Percentiles rank a stretch among this genome's conserved stretches.
Conservation (phyloP, 2,797 vertebrate genomes). For the Hyperoplus lanceolatus region DNA sequence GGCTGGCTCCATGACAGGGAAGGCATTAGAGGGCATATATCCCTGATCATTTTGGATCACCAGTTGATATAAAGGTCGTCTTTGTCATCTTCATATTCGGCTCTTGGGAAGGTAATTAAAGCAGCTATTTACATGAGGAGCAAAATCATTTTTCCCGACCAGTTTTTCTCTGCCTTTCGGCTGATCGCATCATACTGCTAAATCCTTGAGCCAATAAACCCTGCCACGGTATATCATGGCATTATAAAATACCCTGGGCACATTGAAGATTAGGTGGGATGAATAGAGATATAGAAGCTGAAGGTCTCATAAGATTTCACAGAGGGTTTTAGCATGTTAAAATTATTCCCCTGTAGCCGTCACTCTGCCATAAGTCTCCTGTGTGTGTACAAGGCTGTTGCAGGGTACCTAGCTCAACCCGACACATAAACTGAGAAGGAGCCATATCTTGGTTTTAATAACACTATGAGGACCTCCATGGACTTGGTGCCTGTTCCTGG, state of each 20-base stretch:
- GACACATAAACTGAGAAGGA: conserved; percentile 34
- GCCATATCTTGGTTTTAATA: conserved; percentile 47
- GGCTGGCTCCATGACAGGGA: conserved; percentile 16
- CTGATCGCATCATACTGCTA: conserved; percentile 67
- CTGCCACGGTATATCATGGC: conserved; percentile 71
- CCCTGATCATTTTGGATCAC: conserved; percentile 62
- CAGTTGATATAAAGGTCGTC: conserved; percentile 70
- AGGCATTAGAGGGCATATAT: conserved; percentile 39
- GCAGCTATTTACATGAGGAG: conserved; percentile 69
- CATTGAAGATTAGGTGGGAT: conserved; percentile 74
- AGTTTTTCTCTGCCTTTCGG: conserved; percentile 63
- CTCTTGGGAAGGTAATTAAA: conserved; percentile 71
- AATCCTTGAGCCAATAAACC: conserved; percentile 73
- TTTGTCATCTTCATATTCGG: conserved; percentile 62
- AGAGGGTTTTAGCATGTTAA: conserved; percentile 65
- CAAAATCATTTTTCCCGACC: conserved; percentile 59
- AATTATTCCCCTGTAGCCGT: conserved; percentile 45
- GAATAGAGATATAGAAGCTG: conserved; percentile 75
- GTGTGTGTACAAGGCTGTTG: conserved; percentile 23
- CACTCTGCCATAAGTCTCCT: conserved; percentile 27
- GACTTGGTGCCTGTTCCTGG: conserved; percentile 16
- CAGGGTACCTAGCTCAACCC: conserved; percentile 43
- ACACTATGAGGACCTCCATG: conserved; percentile 37
- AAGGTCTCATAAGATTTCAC: conserved; percentile 71
- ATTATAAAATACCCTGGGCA: conserved; percentile 78